Conservation (phyloP, 1,140 invertebrate genomes). For the Eurosta solidaginis region DNA sequence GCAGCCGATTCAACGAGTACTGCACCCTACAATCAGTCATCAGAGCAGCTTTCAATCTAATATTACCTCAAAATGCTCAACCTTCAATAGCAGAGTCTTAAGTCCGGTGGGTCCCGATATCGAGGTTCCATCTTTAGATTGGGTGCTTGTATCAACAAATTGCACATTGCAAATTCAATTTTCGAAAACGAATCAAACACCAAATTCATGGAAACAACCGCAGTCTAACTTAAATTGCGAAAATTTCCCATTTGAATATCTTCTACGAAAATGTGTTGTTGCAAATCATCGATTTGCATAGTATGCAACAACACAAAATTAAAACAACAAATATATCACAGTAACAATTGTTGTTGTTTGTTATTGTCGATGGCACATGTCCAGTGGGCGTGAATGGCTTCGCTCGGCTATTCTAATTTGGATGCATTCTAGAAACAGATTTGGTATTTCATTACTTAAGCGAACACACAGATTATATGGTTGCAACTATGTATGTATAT, state of each 20-base stretch:
- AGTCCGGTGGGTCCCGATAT: too few relatives aligned
- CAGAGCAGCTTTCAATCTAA: too few relatives aligned
- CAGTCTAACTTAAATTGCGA: neutral
- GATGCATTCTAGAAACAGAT: neutral
- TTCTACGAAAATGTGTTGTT: slow-evolving; percentile 12
- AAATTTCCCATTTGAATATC: slow-evolving; percentile 13
- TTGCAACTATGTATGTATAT: too few relatives aligned
- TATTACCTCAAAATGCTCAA: too few relatives aligned
- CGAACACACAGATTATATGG: too few relatives aligned
- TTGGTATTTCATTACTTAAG: neutral
- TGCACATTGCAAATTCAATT: too few relatives aligned
- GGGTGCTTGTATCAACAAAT: too few relatives aligned
- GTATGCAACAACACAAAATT: neutral
- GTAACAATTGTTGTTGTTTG: neutral
- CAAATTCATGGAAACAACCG: neutral
- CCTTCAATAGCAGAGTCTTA: too few relatives aligned
- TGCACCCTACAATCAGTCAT: too few relatives aligned
- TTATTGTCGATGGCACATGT: slow-evolving; percentile 22
- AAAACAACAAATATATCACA: neutral
- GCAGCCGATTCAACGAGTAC: too few relatives aligned
- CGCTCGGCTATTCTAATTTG: neutral
- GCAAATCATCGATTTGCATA: slow-evolving; percentile 5
- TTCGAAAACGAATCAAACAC: neutral
- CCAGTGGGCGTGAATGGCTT: neutral
- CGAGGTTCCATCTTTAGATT: too few relatives aligned